Evolutionary conservation across 2,113 vertebrate species (phyloP), one percentile per base, ranked within the genome.

Genomic region (Hydropotes inermis): DNA sequence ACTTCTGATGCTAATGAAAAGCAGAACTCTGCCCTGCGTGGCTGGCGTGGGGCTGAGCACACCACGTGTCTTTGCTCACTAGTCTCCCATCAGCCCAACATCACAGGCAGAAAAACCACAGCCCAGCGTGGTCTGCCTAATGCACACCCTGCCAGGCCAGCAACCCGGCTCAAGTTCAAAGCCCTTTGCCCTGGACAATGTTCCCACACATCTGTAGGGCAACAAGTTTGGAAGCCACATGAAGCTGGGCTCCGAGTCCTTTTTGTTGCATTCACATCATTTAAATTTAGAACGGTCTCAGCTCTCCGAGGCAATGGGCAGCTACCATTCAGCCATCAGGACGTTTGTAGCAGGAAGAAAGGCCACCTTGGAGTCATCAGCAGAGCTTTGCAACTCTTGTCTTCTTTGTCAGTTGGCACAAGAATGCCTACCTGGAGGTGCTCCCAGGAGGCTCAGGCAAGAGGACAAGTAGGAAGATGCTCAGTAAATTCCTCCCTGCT

Each of bases 321-420:
- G 54, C 0, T 0, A 17, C 2, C n/a, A 1, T 10, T 6, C 12
- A 27, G 14, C 28, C 36, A 1, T n/a, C 28, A 15, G 9, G 54
- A 33, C 21, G 12, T 33, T 8, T 6, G 23, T 1, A 28, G 61
- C 39, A 92, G 58, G 57, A 74, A n/a, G 57, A 27, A 21, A 45
- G 33, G 3, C 10, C 1, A 9, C 36, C 30, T 17, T 21, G 10
- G 36, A 5, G 7, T 45, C 92, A 1, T 14, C 3, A 0, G 30
- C 43, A 43, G 30, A 3, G 23, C n/a, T 6, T 33, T 6, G 28
- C 47, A 5, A 30, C n/a, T 2, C 45, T 60, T 10, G 27, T 36
- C 39, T 16, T 70, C 36, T 43, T 11, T 4, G 2, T 9, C 5
- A 39, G 54, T 14, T 47, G 85, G 57, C 28, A 7, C 25, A 5